Evolutionary conservation across 2,888 invertebrate species (phyloP).

Genomic region (Synergus laeviventris): DNA sequence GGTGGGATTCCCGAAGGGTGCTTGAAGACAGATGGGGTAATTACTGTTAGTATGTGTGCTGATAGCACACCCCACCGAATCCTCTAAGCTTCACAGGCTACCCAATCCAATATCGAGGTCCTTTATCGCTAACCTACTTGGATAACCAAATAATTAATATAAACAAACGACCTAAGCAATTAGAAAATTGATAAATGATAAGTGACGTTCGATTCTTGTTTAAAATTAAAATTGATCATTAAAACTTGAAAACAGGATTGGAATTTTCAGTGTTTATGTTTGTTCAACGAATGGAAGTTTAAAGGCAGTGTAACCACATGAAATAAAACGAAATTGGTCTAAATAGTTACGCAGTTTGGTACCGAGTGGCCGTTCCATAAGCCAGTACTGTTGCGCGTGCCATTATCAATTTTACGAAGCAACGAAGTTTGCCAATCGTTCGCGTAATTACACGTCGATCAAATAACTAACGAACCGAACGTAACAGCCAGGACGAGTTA

Average conservation of each 20-base stretch:
- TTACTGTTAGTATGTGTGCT: constrained; percentile 58
- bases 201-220: neutral
- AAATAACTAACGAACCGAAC: constrained; percentile 58
- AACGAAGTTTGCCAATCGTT: constrained; percentile 57
- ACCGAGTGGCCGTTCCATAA: constrained; percentile 10
- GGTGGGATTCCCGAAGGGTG: constrained; percentile 57
- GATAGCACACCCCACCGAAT: constrained; percentile 55
- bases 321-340: constrained; percentile 46
- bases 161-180: constrained; percentile 3
- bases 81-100: constrained; percentile 27
- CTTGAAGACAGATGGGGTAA: constrained; percentile 61
- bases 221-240: constrained; percentile 14
- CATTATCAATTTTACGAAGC: constrained; percentile 58
- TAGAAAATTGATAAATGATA: neutral
- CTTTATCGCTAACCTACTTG: constrained; percentile 12
- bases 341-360: constrained; percentile 37
- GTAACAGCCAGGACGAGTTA: constrained; percentile 49
- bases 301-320: constrained; percentile 12
- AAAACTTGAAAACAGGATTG: constrained; percentile 11
- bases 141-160: constrained; percentile 19
- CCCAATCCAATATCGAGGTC: constrained; percentile 13
- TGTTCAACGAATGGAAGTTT: neutral
- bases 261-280: neutral
- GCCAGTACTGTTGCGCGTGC: constrained; percentile 41
- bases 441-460: constrained; percentile 62